Evolutionary conservation across 2,888 invertebrate species (phyloP), one percentile per base, ranked within the genome.

Genomic region (Cactoblastis cactorum): DNA sequence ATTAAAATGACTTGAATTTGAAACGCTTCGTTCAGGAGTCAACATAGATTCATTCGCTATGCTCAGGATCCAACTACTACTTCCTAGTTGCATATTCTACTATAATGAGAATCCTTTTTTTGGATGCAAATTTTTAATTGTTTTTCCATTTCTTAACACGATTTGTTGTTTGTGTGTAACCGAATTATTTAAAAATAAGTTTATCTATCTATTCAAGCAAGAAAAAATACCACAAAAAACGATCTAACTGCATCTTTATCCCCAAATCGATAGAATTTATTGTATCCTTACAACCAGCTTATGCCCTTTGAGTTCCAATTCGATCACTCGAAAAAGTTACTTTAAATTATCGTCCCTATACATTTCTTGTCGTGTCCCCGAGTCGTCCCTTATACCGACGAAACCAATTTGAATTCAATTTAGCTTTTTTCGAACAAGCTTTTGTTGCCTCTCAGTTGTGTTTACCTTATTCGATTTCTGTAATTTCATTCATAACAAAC

Each of bases 401-500:
- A 85, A 88, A 87, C 87, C 87, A 88, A 89, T 88, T 89, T 89
- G 87, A 89, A 89, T 89, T 89, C 88, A 88, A 89, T 88, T 89
- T 88, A 83, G 88, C 77, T 86, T 87, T 88, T 89, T 88, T 86
- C 79, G 79, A 77, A 72, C 84, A 81, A 84, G 84, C 88, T 87
- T 89, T 88, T 89, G 89, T 89, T 87, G 85, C 80, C 83, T 83
- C 84, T 81, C 83, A 81, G 87, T 87, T 87, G 85, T 89, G 88
- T 89, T 88, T 88, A 88, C 87, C 82, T 89, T 89, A 89, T 88
- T 89, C 88, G 89, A 89, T 89, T 89, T 88, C 87, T 87, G 86
- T 89, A 89, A 89, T 88, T 89, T 89, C 88, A 89, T 89, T 89
- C 88, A 89, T 87, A 87, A 87, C 87, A 88, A 89, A 88, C 89